Base-by-base conservation (phyloP, 2,797 vertebrate genomes). In the Hylomyscus alleni region DNA sequence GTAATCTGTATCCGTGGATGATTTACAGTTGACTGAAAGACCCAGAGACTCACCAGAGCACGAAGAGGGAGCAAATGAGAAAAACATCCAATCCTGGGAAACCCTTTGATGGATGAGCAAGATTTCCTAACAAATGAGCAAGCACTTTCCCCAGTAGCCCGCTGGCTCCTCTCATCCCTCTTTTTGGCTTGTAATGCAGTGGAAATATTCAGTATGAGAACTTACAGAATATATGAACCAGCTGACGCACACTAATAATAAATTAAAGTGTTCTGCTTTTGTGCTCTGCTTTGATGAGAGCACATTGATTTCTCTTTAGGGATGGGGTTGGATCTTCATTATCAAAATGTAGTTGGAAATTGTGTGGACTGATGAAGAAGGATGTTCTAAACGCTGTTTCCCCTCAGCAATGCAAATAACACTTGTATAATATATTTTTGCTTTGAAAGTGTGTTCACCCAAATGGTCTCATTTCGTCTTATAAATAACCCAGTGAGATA, bases 191-290 rank as follows among this genome's bases (percentile, higher is more conserved):
- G 9, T 10, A 83, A 24, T 65, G 77, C 52, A 82, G 62, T 94
- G 83, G 91, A 95, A 98, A 96, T 87, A 95, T 88, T 88, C 86
- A 77, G 47, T 47, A 50, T 91, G 90, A 89, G 85, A 93, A 88
- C 91, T 75, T 29, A 95, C 37, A 34, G 89, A 86, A 58, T 90
- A 69, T 82, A 65, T 52, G 40, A 94, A 83, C 29, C 60, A 94
- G 94, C 52, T 90, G 73, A 94, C n/a, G 3, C 56, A 89, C 80
- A 86, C 77, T 44, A 81, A 77, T 83, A 78, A 80, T 65, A 90
- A 93, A 76, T 29, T 11, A 3, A 90, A 92, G 84, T 69, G 60
- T 24, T 91, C 50, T 93, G 92, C 31, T 77, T 62, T 88, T 83
- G 56, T 44, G 29, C 65, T 86, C 73, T 77, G 31, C 92, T 96